These are phyloP conservation scores for Nixonia krombeini DNA, from an alignment of 1,140 invertebrate species.

Conservation along the genomic window DNA sequence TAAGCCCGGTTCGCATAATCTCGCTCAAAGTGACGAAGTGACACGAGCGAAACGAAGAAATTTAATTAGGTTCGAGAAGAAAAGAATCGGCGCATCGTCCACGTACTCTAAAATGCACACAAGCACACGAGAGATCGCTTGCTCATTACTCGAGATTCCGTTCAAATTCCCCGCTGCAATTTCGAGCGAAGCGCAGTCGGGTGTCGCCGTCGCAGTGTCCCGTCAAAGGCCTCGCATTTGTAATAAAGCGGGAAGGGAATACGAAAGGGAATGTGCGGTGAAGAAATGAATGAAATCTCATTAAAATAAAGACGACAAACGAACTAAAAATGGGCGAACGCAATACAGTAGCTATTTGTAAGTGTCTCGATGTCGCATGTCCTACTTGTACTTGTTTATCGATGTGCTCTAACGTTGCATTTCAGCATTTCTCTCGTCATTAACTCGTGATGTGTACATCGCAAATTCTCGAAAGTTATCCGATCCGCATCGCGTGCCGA, in stretches of 20 bases:
- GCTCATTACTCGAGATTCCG: constrained; percentile 3
- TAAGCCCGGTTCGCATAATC: constrained; percentile 23
- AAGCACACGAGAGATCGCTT: constrained; percentile 3
- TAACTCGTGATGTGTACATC: constrained; percentile 44
- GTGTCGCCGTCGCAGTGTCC: no score
- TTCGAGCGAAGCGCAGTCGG: no score
- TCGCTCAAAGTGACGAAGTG: constrained; percentile 6
- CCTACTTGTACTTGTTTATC: constrained; percentile 51
- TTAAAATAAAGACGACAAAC: constrained; percentile 20
- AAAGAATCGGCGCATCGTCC: constrained; percentile 4
- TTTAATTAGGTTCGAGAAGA: constrained; percentile 3
- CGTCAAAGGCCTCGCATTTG: no score
- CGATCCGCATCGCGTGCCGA: constrained; percentile 40
- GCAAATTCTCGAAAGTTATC: constrained; percentile 61
- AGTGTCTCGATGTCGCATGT: constrained; percentile 58
- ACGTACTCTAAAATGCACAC: constrained; percentile 1
- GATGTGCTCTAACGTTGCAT: constrained; percentile 49
- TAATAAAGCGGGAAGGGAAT: no score
- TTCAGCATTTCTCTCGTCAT: constrained; percentile 45
- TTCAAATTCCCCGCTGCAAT: not conserved
- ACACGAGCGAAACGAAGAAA: constrained; percentile 7
- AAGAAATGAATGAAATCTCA: constrained; percentile 8
- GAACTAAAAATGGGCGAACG: constrained; percentile 31
- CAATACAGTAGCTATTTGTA: constrained; percentile 48
- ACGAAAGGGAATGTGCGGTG: constrained; percentile 10